Conservation (phyloP, 2,797 vertebrate genomes). For the Gorsachius magnificus region DNA sequence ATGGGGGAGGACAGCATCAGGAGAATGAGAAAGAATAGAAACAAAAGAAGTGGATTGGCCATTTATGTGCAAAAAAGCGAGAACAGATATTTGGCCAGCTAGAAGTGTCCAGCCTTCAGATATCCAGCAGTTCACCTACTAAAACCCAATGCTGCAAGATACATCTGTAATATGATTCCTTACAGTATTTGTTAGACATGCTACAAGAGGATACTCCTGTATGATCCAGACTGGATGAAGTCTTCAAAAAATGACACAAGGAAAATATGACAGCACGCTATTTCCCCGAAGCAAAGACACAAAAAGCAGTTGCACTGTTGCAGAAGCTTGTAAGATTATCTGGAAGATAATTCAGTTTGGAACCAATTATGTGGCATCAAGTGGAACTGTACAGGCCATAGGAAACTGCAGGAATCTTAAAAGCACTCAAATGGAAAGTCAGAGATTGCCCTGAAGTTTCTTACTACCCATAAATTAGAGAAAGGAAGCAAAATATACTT, state of each 20-base stretch:
- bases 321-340: not conserved
- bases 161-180: not conserved
- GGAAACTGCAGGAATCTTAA: not conserved
- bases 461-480: not conserved
- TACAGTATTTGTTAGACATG: not conserved
- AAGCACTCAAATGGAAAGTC: not conserved
- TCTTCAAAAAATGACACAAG: not conserved
- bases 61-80: not conserved
- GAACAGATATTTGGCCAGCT: not conserved
- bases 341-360: not conserved
- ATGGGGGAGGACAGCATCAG: conserved; percentile 57
- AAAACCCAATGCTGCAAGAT: not conserved
- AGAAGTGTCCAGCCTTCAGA: not conserved
- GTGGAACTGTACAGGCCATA: not conserved
- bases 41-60: conserved; percentile 22
- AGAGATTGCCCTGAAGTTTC: not conserved
- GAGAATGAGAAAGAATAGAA: conserved; percentile 48
- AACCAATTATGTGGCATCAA: not conserved
- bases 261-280: not conserved
- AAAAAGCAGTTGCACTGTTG: not conserved
- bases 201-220: not conserved
- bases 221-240: not conserved
- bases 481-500: not conserved
- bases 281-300: not conserved
- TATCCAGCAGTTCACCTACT: not conserved